Percentiles rank a stretch among this genome's conserved stretches.
These are phyloP conservation scores for Dryas iulia DNA, from an alignment of 1,140 invertebrate genomes.

Conservation along the genomic window DNA sequence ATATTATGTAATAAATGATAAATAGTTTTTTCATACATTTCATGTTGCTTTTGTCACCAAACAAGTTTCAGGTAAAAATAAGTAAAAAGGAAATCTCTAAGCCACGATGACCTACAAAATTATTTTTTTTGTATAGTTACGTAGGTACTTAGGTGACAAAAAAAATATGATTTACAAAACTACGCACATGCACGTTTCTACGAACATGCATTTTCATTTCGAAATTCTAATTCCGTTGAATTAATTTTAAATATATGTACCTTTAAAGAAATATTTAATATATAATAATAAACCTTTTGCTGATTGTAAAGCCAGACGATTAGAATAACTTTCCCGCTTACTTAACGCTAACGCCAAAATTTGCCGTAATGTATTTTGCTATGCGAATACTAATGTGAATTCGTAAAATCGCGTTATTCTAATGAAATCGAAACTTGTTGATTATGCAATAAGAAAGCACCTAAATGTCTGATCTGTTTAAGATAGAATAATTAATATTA, in stretches of 20 bases:
- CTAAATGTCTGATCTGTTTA: not conserved
- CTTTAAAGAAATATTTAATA: too few species aligned
- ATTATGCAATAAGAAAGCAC: constrained; percentile 43
- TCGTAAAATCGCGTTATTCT: constrained; percentile 39
- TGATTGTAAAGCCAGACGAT: not conserved
- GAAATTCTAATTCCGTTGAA: not conserved
- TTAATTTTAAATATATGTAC: not conserved
- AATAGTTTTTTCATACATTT: not conserved
- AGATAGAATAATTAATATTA: not conserved
- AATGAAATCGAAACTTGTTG: constrained; percentile 43
- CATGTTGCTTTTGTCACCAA: not conserved
- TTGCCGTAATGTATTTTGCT: constrained; percentile 26
- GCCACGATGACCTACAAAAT: not conserved
- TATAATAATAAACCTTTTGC: not conserved
- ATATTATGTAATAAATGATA: not conserved
- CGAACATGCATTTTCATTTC: not conserved
- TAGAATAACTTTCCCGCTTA: constrained; percentile 26
- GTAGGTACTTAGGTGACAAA: not conserved
- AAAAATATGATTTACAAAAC: not conserved
- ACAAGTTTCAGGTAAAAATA: not conserved
- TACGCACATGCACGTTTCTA: too few species aligned
- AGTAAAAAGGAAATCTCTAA: not conserved
- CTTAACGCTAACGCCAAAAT: constrained; percentile 28
- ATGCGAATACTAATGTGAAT: constrained; percentile 34
- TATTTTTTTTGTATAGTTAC: not conserved